A percentile compares a stretch with the other conserved stretches of the same genome.
Conservation (phyloP, 2,113 vertebrate species). For the Malaclemys terrapin region DNA sequence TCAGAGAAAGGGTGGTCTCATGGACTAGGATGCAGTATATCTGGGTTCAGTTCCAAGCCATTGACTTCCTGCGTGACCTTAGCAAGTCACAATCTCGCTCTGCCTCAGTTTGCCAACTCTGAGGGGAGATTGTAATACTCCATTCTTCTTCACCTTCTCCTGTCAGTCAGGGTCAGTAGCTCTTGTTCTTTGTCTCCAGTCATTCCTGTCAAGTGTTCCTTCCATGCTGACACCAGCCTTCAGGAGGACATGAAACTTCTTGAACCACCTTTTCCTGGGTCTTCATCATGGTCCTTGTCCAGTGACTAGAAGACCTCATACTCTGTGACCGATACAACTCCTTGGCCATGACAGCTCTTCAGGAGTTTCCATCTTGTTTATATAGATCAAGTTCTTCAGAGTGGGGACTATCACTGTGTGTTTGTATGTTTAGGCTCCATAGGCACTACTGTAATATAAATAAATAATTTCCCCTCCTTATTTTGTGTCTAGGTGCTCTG, state of each 20-base stretch:
- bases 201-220: neutral
- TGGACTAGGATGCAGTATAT: neutral
- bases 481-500: slow-evolving; percentile 40
- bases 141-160: neutral
- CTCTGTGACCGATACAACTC: neutral
- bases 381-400: neutral
- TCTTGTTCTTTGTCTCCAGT: neutral
- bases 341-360: neutral
- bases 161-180: neutral
- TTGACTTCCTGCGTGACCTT: neutral
- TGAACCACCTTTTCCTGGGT: neutral
- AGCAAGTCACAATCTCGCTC: neutral
- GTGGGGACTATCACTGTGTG: neutral
- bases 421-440: neutral
- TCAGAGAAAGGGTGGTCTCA: neutral
- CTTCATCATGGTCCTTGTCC: neutral
- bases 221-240: neutral
- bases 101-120: neutral
- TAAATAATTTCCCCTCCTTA: fast-evolving
- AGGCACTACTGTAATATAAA: fast-evolving
- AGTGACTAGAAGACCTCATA: neutral
- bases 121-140: neutral
- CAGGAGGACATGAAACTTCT: neutral
- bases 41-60: neutral
- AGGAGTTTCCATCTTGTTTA: neutral